These are phyloP conservation scores for Xanthorhoe spadicearia DNA, from an alignment of 2,888 invertebrate species.

Conservation along the genomic window DNA sequence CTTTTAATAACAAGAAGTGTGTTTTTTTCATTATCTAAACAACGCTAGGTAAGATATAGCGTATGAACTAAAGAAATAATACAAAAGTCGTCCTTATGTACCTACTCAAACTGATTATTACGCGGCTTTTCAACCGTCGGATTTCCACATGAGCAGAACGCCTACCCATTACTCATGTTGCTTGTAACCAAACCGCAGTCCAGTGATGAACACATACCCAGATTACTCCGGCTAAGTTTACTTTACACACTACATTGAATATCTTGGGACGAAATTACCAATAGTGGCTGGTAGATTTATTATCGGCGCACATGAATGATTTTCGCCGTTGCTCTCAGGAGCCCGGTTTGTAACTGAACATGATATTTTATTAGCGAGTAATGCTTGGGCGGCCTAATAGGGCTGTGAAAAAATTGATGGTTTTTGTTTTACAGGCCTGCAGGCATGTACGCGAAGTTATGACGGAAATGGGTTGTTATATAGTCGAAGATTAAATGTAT, in stretches of 20 bases:
- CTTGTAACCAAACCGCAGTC: slow-evolving; percentile 1
- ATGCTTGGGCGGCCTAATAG: slow-evolving; percentile 25
- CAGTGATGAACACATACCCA: slow-evolving; percentile 27
- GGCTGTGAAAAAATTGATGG: slow-evolving; percentile 15
- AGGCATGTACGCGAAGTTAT: neutral
- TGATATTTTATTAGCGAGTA: slow-evolving; percentile 45
- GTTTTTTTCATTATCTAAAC: no score
- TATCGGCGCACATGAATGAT: slow-evolving; percentile 57
- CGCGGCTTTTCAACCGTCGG: neutral
- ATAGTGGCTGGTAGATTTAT: slow-evolving; percentile 58
- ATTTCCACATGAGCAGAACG: slow-evolving; percentile 10
- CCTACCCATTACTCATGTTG: slow-evolving; percentile 4
- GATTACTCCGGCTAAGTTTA: slow-evolving; percentile 35
- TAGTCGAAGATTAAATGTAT: neutral
- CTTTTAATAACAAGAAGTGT: no score
- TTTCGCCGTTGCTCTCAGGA: slow-evolving; percentile 50
- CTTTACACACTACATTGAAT: slow-evolving; percentile 52
- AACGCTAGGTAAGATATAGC: no score
- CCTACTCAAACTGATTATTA: neutral
- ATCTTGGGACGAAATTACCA: slow-evolving; percentile 58
- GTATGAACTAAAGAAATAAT: neutral
- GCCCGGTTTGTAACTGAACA: slow-evolving; percentile 50
- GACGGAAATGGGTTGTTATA: neutral
- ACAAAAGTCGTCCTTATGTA: neutral
- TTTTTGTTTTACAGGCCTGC: slow-evolving; percentile 23